phyloP scores from a whole-genome alignment of 2,888 invertebrate genomes.

The Thereva nobilitata region DNA sequence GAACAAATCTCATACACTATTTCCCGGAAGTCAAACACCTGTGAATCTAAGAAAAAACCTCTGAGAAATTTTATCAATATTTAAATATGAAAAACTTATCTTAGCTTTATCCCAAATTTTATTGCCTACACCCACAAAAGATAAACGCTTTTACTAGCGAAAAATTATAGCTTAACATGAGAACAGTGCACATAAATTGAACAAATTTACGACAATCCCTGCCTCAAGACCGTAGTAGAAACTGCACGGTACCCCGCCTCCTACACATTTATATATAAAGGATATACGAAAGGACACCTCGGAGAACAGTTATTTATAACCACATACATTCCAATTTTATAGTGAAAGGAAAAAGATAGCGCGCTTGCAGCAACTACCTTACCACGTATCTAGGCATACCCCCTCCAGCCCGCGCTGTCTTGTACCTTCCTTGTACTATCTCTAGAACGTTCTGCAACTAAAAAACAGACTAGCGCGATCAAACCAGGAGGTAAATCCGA shows the following conservation, averaged over 20 bases:
- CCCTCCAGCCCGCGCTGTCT: neutral
- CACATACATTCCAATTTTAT: slow-evolving; percentile 32
- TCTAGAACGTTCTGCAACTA: slow-evolving; percentile 1
- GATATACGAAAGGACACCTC: slow-evolving; percentile 14
- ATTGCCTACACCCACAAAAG: slow-evolving; percentile 28
- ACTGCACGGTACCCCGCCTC: neutral
- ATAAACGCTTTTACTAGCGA: slow-evolving; percentile 25
- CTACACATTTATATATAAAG: neutral
- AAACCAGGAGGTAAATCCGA: slow-evolving; percentile 22
- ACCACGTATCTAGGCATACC: too few species aligned
- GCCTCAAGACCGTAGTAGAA: neutral
- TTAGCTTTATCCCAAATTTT: neutral
- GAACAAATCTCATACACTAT: too few species aligned
- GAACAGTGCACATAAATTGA: slow-evolving; percentile 33
- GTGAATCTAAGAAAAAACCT: too few species aligned
- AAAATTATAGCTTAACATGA: slow-evolving; percentile 31
- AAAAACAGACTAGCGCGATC: neutral
- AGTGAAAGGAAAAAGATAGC: slow-evolving; percentile 19
- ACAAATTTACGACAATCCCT: slow-evolving; percentile 31
- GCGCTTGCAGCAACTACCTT: neutral
- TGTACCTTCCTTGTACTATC: slow-evolving; percentile 15
- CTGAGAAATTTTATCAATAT: too few species aligned
- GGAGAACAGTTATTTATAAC: slow-evolving; percentile 26
- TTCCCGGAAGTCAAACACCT: too few species aligned
- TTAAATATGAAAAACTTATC: too few species aligned